Conservation (phyloP, 23 tunicate genomes). For the Trididemnum miniatum region DNA sequence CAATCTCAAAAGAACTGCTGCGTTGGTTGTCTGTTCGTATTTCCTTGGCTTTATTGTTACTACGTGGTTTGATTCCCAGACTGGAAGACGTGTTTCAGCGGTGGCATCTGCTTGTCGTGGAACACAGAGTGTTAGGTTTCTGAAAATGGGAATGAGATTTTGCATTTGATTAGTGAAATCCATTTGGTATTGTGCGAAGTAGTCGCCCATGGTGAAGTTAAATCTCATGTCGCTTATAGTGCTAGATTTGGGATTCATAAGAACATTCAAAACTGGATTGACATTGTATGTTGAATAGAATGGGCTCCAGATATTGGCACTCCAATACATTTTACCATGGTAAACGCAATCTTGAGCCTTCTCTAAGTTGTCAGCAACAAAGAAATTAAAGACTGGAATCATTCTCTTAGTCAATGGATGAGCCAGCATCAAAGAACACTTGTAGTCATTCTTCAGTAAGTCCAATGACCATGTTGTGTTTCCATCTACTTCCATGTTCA, state of each 20-base stretch:
- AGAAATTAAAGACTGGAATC: neutral
- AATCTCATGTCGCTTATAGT: neutral
- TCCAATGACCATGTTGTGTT: neutral
- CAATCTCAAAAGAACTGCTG: too few species aligned
- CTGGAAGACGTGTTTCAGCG: neutral
- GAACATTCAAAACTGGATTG: neutral
- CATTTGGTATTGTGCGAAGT: neutral
- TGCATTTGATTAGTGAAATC: neutral
- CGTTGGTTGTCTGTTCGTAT: neutral
- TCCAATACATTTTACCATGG: neutral
- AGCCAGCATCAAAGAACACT: neutral
- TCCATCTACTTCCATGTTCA: constrained; percentile 25
- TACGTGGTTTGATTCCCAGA: neutral
- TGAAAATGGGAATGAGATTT: neutral
- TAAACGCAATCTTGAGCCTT: neutral
- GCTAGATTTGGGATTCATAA: neutral
- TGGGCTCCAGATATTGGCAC: constrained; percentile 12
- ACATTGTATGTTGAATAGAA: neutral
- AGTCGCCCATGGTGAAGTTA: neutral
- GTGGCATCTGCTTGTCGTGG: neutral
- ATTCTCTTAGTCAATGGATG: neutral
- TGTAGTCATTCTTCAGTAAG: constrained; percentile 8
- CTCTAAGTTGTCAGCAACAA: neutral
- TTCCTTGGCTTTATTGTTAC: neutral
- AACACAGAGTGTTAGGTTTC: constrained; percentile 5